These are phyloP conservation scores for Drosophila bifasciata DNA, from an alignment of 1,140 invertebrate species.

Conservation along the genomic window DNA sequence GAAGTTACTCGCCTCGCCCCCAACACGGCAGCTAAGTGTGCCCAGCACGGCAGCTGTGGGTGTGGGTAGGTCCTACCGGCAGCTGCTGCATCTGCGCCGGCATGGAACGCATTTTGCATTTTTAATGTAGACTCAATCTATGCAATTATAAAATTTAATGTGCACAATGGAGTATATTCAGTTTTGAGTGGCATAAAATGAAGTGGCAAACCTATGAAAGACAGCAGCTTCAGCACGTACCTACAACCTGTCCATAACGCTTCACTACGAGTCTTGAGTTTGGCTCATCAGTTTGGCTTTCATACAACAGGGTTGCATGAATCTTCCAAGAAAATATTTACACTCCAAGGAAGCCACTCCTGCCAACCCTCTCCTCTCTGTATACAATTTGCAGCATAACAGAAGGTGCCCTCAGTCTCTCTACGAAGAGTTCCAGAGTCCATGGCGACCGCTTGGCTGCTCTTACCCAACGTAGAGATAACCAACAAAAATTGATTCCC, in stretches of 20 bases:
- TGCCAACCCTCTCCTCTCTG: background rate
- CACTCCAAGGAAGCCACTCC: background rate
- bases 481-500: background rate
- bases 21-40: background rate
- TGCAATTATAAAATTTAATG: slow-evolving; percentile 52
- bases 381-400: slow-evolving; percentile 6
- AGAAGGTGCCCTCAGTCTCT: background rate
- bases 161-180: slow-evolving; percentile 10
- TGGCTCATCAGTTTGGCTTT: too few relatives aligned
- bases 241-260: too few relatives aligned
- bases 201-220: background rate
- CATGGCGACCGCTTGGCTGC: too few relatives aligned
- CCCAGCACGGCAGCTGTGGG: background rate
- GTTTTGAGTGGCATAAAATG: slow-evolving; percentile 20
- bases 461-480: too few relatives aligned
- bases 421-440: too few relatives aligned
- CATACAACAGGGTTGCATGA: background rate
- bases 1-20: slow-evolving; percentile 34
- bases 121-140: slow-evolving; percentile 48
- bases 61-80: background rate
- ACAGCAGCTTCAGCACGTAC: too few relatives aligned
- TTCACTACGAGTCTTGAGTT: too few relatives aligned
- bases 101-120: slow-evolving; percentile 59
- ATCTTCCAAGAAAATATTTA: slow-evolving; percentile 25
- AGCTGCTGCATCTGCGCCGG: slow-evolving; percentile 24